Conservation (phyloP, 1,140 invertebrate species). For the Hyposmocoma kahamanoa region DNA sequence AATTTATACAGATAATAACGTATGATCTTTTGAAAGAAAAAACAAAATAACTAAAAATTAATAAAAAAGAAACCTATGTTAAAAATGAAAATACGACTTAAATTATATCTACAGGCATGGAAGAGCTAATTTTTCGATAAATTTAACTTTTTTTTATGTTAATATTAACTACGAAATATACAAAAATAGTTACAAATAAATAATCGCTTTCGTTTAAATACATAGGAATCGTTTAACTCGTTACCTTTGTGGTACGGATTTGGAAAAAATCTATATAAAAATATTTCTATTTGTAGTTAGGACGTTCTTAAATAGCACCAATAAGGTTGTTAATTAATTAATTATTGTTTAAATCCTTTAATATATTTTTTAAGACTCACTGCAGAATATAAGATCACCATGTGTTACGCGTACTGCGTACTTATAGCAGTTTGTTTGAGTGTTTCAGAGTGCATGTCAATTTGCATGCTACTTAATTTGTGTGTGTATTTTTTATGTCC, state of each 20-base stretch:
- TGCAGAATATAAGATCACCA: too few relatives aligned
- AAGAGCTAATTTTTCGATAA: conserved; percentile 44
- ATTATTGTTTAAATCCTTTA: too few relatives aligned
- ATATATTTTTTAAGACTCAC: too few relatives aligned
- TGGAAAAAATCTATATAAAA: conserved; percentile 18
- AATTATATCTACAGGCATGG: conserved; percentile 57
- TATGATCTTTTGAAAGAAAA: conserved; percentile 23
- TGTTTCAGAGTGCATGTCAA: too few relatives aligned
- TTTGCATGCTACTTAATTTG: too few relatives aligned
- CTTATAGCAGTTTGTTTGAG: too few relatives aligned
- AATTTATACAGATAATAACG: conserved; percentile 65
- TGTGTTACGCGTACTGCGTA: too few relatives aligned
- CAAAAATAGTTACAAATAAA: conserved; percentile 68
- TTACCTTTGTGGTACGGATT: conserved; percentile 21
- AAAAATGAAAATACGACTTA: conserved; percentile 30
- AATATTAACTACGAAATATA: conserved; percentile 50
- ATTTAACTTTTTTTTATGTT: conserved; percentile 26
- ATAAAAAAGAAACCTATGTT: conserved; percentile 11
- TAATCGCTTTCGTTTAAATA: conserved; percentile 66
- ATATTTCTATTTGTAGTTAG: conserved; percentile 13
- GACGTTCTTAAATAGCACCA: conserved; percentile 40
- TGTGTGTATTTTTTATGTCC: too few relatives aligned
- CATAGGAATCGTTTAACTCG: conserved; percentile 43
- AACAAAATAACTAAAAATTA: conserved; percentile 27
- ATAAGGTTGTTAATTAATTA: too few relatives aligned